phyloP scores from a whole-genome alignment of 2,797 vertebrate genomes.

The Falco rusticolus region DNA sequence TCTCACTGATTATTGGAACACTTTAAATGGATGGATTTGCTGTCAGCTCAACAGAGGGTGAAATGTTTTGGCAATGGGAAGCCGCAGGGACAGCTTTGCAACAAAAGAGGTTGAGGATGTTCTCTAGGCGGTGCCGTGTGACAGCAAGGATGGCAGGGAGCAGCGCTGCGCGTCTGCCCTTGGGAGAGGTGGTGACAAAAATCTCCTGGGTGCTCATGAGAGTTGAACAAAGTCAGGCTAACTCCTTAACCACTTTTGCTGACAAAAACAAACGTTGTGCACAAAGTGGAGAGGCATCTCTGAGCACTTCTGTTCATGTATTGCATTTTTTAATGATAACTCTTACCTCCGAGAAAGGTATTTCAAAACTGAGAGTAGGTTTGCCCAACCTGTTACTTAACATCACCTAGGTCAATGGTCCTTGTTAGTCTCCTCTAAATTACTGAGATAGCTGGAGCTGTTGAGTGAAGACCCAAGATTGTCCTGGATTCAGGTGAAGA shows the following conservation, averaged over 20 bases:
- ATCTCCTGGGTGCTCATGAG: background rate
- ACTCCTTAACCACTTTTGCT: background rate
- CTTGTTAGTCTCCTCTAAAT: background rate
- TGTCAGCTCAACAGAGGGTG: background rate
- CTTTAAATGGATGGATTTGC: background rate
- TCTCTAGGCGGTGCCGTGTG: background rate
- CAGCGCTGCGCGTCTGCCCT: background rate
- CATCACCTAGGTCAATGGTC: background rate
- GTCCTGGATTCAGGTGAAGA: background rate
- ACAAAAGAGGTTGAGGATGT: fast-evolving
- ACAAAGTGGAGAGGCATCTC: background rate
- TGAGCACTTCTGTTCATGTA: background rate
- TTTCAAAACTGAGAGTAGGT: background rate
- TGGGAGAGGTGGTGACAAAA: background rate
- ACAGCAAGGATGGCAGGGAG: background rate
- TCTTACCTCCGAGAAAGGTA: background rate
- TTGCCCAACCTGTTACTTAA: background rate
- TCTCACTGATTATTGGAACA: fast-evolving
- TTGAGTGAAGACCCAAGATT: background rate
- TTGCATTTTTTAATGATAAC: background rate
- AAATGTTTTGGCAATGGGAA: background rate
- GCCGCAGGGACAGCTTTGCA: too few relatives aligned
- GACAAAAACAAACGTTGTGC: background rate
- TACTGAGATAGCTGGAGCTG: background rate
- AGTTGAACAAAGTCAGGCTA: background rate